Conservation (phyloP, 2,797 vertebrate species). For the Tachyglossus aculeatus region DNA sequence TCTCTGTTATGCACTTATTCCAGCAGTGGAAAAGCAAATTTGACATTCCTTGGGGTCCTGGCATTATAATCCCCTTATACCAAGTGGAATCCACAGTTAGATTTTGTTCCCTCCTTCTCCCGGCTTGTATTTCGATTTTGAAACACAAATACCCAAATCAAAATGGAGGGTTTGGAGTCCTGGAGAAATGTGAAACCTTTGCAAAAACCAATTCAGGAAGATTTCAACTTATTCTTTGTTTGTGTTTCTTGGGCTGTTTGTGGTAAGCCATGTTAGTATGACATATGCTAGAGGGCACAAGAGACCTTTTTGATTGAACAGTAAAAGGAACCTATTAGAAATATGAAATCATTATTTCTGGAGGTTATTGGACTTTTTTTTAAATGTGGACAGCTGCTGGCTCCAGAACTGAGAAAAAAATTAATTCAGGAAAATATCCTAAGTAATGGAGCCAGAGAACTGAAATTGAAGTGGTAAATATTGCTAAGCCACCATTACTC, state of each 20-base stretch:
- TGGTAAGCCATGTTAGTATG: constrained; percentile 21
- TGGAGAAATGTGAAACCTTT: neutral
- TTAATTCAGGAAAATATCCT: constrained; percentile 75
- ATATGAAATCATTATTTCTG: constrained; percentile 79
- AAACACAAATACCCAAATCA: neutral
- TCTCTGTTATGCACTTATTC: no score
- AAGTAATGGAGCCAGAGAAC: constrained; percentile 72
- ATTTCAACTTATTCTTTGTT: constrained; percentile 13
- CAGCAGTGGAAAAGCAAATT: no score
- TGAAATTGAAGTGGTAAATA: constrained; percentile 74
- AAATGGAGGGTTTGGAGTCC: neutral
- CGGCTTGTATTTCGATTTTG: neutral
- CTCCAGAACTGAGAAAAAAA: constrained; percentile 74
- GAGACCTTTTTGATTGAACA: constrained; percentile 59
- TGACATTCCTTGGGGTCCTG: no score
- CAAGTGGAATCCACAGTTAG: no score
- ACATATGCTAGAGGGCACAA: constrained; percentile 56
- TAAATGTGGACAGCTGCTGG: constrained; percentile 75
- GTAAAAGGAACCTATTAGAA: constrained; percentile 67
- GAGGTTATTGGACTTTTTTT: constrained; percentile 56
- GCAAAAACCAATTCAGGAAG: neutral
- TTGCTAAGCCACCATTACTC: constrained; percentile 78
- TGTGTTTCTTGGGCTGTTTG: constrained; percentile 28
- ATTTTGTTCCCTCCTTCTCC: neutral
- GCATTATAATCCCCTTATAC: no score